These are phyloP conservation scores for Cephus spinipes DNA, from an alignment of 2,888 invertebrate genomes.

Conservation along the genomic window DNA sequence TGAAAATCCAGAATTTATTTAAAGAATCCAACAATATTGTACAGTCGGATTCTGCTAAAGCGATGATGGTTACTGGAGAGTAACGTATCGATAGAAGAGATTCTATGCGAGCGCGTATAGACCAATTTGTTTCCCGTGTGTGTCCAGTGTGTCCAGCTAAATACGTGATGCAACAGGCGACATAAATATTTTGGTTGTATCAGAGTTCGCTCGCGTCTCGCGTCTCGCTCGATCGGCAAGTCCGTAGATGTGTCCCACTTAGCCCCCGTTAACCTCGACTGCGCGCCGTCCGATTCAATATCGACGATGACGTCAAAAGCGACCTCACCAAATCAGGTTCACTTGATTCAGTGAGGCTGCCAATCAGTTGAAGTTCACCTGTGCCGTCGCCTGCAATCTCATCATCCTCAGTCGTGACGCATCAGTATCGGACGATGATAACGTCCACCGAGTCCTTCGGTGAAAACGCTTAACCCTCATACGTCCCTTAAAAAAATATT, in stretches of 20 bases:
- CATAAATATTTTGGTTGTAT: constrained; percentile 35
- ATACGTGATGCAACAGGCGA: constrained; percentile 37
- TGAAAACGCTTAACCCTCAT: background rate
- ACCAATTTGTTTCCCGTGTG: background rate
- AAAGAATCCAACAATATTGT: no score
- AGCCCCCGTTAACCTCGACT: constrained; percentile 46
- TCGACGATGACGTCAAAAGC: constrained; percentile 60
- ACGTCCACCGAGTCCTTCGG: background rate
- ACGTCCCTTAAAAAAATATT: background rate
- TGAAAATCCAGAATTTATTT: no score
- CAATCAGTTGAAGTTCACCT: no score
- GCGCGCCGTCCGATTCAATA: constrained; percentile 51
- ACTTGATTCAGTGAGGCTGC: constrained; percentile 28
- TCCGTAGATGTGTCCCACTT: constrained; percentile 41
- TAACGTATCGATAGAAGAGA: no score
- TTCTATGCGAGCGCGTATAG: no score
- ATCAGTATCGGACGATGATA: no score
- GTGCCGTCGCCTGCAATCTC: no score
- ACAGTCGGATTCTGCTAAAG: no score
- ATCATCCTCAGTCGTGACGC: no score
- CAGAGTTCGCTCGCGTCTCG: constrained; percentile 20
- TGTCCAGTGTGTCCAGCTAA: constrained; percentile 23
- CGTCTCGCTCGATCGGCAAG: constrained; percentile 13
- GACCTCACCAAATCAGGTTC: constrained; percentile 35
- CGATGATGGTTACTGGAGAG: no score